phyloP scores from a whole-genome alignment of 2,888 invertebrate genomes.

The Marasmarcha lunaedactyla region DNA sequence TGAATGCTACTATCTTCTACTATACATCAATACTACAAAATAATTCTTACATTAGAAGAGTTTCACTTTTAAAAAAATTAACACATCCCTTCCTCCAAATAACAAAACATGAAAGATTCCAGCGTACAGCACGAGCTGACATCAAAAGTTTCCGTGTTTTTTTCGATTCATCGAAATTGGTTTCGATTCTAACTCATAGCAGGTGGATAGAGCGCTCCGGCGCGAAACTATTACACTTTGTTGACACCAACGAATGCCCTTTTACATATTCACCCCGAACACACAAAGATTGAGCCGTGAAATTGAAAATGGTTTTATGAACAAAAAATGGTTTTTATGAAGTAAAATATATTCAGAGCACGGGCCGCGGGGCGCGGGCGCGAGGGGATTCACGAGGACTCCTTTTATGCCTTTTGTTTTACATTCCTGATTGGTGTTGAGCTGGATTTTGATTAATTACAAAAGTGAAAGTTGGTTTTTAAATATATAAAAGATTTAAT shows the following conservation, averaged over 20 bases:
- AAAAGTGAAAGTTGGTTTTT: no score
- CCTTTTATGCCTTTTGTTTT: conserved; percentile 23
- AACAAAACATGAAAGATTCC: no score
- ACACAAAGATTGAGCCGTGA: conserved; percentile 68
- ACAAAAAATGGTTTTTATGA: conserved; percentile 53
- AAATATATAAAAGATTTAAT: no score
- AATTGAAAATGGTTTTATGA: conserved; percentile 68
- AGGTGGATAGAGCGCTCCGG: conserved; percentile 50
- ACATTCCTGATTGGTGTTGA: conserved; percentile 3
- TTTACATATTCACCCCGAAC: conserved; percentile 66
- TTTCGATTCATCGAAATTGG: conserved; percentile 37
- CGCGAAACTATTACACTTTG: conserved; percentile 66
- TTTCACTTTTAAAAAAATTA: no score
- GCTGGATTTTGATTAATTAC: no score
- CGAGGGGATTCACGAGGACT: no score
- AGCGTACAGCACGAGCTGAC: no score
- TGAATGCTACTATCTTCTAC: no score
- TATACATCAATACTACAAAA: no score
- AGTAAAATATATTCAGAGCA: conserved; percentile 61
- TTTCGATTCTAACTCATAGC: conserved; percentile 40
- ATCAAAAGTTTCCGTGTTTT: no score
- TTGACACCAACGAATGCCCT: conserved; percentile 65
- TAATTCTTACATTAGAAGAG: no score
- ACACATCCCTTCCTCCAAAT: no score
- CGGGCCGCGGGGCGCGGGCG: conserved; percentile 46